Evolutionary conservation across 2,888 invertebrate genomes (phyloP).

Genomic region (Bugulina stolonifera): DNA sequence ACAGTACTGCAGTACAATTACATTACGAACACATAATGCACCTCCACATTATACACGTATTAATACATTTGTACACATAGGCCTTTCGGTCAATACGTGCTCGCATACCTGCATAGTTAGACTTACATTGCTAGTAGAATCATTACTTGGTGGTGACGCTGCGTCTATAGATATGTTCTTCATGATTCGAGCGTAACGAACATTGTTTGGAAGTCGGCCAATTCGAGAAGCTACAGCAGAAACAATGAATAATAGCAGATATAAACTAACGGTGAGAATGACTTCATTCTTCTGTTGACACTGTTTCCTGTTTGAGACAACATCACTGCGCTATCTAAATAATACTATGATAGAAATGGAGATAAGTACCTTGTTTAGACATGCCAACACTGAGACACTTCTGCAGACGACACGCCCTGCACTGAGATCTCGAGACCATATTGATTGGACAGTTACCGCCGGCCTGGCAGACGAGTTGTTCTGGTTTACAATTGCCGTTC

Average conservation of each 20-base stretch:
- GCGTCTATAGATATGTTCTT: slow-evolving; percentile 35
- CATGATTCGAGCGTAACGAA: slow-evolving; percentile 47
- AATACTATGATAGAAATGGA: slow-evolving; percentile 26
- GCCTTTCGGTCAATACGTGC: too few species aligned
- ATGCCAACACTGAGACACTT: slow-evolving; percentile 50
- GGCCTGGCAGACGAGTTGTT: slow-evolving; percentile 43
- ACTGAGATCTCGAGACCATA: slow-evolving; percentile 45
- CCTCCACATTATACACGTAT: too few species aligned
- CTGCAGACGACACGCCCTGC: slow-evolving; percentile 49
- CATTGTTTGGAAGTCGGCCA: slow-evolving; percentile 50
- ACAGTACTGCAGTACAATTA: too few species aligned
- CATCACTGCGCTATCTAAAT: slow-evolving; percentile 1
- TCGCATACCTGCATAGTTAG: too few species aligned
- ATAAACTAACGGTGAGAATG: too few species aligned
- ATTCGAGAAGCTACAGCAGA: slow-evolving; percentile 50
- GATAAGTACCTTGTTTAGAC: slow-evolving; percentile 46
- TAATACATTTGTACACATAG: too few species aligned
- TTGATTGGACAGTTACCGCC: slow-evolving; percentile 44
- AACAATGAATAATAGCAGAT: background rate
- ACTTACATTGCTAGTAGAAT: background rate
- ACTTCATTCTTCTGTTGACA: too few species aligned
- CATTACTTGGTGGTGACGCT: background rate
- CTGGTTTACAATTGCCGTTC: slow-evolving; percentile 35
- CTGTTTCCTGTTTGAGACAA: too few species aligned
- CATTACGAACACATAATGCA: too few species aligned